Percentiles rank a stretch among this genome's conserved stretches.
Evolutionary conservation across 2,888 invertebrate genomes (phyloP).

Genomic region (Blera fallax): DNA sequence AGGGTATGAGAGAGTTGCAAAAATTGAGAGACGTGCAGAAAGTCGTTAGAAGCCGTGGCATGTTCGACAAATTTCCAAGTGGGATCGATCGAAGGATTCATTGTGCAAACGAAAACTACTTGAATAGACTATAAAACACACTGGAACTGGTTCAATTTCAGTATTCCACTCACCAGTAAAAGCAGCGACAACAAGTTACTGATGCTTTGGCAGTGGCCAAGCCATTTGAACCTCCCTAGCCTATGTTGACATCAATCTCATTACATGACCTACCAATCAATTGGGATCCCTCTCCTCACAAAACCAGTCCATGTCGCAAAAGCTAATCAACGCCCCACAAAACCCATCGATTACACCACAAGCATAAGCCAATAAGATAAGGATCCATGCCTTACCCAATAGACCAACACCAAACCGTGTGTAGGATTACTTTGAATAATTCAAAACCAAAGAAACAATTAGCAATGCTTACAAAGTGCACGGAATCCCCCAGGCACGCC

Average conservation of each 20-base stretch:
- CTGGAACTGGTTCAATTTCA: no score
- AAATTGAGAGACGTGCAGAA: no score
- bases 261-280: neutral
- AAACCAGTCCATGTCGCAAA: neutral
- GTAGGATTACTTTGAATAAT: neutral
- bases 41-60: no score
- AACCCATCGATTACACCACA: neutral
- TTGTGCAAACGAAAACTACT: no score
- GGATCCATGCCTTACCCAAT: neutral
- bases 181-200: neutral
- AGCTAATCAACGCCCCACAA: neutral
- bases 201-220: neutral
- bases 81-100: no score
- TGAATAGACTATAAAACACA: no score
- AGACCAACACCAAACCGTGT: neutral
- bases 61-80: no score
- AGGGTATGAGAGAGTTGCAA: no score
- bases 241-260: neutral
- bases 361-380: slow-evolving; percentile 5
- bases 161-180: neutral
- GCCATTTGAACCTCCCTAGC: neutral
- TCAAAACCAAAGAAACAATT: neutral
- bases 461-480: neutral
- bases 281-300: no score
- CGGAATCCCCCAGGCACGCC: neutral